Conservation (phyloP, 2,113 vertebrate species). For the Campylomormyrus tamandua region DNA sequence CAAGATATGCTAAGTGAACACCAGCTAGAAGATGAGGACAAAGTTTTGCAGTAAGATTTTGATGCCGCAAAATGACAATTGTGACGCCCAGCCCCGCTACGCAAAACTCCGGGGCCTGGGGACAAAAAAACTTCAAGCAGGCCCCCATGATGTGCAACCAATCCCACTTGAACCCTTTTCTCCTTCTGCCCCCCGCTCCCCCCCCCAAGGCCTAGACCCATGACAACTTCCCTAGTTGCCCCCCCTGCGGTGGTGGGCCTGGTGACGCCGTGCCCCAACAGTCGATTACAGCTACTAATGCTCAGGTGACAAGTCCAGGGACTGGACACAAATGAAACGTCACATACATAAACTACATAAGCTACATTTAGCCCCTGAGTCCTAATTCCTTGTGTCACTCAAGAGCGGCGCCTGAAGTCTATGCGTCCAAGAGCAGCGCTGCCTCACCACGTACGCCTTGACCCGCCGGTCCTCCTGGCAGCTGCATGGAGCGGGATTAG, state of each 20-base stretch:
- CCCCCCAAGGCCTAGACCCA: not conserved
- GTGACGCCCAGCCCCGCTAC: not conserved
- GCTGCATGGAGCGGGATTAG: slow-evolving; percentile 14
- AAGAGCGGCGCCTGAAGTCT: not conserved
- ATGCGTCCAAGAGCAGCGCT: not conserved
- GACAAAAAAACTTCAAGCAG: not conserved
- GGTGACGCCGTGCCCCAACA: not conserved
- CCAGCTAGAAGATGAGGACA: not conserved
- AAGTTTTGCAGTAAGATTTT: not conserved
- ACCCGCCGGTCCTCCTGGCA: not conserved
- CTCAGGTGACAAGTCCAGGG: slow-evolving; percentile 2
- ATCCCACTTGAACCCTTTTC: not conserved
- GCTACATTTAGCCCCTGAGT: not conserved
- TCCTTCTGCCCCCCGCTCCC: not conserved
- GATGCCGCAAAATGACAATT: not conserved
- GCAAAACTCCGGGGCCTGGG: not conserved
- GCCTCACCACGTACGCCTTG: not conserved
- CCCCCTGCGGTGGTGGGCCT: not conserved
- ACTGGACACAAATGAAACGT: not conserved
- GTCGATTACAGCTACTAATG: not conserved
- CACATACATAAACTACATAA: not conserved
- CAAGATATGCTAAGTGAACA: not conserved
- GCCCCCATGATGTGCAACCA: not conserved
- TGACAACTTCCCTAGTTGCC: not conserved
- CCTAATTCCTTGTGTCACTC: slow-evolving; percentile 9